A percentile compares a stretch with the other conserved stretches of the same genome.
Evolutionary conservation across 2,797 vertebrate species (phyloP).

Genomic region (Alcedo atthis): DNA sequence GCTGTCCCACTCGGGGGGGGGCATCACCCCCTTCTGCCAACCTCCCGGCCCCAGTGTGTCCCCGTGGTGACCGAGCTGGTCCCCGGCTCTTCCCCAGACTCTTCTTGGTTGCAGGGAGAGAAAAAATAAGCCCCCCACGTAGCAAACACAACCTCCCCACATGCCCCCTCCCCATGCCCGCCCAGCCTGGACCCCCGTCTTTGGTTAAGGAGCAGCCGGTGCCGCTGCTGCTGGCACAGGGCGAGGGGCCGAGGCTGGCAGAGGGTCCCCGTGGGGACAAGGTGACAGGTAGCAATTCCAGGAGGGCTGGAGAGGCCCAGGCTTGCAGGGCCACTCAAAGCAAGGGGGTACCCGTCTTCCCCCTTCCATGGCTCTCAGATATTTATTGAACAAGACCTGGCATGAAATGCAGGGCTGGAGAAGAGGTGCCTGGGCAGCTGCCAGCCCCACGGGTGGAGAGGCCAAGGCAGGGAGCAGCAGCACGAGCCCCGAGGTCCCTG

Average conservation of each 20-base stretch:
- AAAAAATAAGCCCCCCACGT: neutral
- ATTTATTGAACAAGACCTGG: constrained; percentile 7
- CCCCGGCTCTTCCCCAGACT: neutral
- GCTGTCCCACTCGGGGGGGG: accelerated
- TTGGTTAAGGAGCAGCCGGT: constrained; percentile 61
- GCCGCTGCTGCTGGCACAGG: neutral
- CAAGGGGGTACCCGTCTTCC: neutral
- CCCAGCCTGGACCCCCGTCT: constrained; percentile 3
- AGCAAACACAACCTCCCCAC: neutral
- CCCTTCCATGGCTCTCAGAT: constrained; percentile 40
- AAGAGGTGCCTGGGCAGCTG: neutral
- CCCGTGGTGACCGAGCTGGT: neutral
- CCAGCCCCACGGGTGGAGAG: neutral
- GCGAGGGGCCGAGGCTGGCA: neutral
- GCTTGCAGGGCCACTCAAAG: neutral
- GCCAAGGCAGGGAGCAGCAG: neutral
- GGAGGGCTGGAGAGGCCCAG: neutral
- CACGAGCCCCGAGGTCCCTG: neutral
- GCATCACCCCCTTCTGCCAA: accelerated
- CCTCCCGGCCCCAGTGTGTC: accelerated
- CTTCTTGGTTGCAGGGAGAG: neutral
- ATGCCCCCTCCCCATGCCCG: neutral
- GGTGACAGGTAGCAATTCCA: neutral
- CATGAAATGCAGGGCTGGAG: neutral
- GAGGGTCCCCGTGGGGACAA: neutral